Percentiles rank a stretch among this genome's conserved stretches.
Evolutionary conservation across 2,113 vertebrate species (phyloP).

Genomic region (Archocentrus centrarchus): DNA sequence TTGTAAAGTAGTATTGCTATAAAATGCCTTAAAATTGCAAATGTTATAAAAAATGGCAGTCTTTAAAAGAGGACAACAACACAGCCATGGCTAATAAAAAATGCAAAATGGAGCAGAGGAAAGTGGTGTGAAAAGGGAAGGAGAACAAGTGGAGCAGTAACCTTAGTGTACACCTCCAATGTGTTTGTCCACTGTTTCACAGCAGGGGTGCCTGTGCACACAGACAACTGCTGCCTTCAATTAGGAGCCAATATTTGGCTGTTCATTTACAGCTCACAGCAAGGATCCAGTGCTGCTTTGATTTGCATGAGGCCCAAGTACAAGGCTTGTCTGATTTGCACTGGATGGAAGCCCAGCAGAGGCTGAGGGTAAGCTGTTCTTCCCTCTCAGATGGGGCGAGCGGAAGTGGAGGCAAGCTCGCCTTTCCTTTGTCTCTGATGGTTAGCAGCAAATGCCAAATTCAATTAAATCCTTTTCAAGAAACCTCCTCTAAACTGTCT

Average conservation of each 20-base stretch:
- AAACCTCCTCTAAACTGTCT: background rate
- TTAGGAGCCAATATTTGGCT: slow-evolving; percentile 71
- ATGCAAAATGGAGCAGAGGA: background rate
- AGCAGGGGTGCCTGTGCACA: slow-evolving; percentile 54
- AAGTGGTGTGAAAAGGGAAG: slow-evolving; percentile 30
- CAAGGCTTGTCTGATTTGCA: slow-evolving; percentile 52
- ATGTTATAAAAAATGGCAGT: background rate
- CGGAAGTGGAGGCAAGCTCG: slow-evolving; percentile 27
- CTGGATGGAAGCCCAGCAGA: slow-evolving; percentile 51
- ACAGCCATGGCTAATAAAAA: background rate
- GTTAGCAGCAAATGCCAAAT: slow-evolving; percentile 45
- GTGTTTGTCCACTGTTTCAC: slow-evolving; percentile 60
- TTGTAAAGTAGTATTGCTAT: background rate
- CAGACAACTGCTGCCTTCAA: slow-evolving; percentile 63
- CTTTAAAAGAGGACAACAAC: background rate
- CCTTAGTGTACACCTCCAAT: slow-evolving; percentile 42
- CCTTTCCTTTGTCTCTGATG: slow-evolving; percentile 40
- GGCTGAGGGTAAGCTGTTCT: slow-evolving; percentile 5
- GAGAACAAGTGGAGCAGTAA: slow-evolving; percentile 31
- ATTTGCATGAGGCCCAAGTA: slow-evolving; percentile 48
- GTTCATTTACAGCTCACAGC: slow-evolving; percentile 63
- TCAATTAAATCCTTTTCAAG: slow-evolving; percentile 28
- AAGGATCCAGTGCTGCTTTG: slow-evolving; percentile 47
- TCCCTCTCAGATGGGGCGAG: slow-evolving; percentile 22
- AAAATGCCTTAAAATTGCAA: background rate